These are phyloP conservation scores for Drosophila nigricruria DNA, from an alignment of 2,888 invertebrate genomes.

Conservation along the genomic window DNA sequence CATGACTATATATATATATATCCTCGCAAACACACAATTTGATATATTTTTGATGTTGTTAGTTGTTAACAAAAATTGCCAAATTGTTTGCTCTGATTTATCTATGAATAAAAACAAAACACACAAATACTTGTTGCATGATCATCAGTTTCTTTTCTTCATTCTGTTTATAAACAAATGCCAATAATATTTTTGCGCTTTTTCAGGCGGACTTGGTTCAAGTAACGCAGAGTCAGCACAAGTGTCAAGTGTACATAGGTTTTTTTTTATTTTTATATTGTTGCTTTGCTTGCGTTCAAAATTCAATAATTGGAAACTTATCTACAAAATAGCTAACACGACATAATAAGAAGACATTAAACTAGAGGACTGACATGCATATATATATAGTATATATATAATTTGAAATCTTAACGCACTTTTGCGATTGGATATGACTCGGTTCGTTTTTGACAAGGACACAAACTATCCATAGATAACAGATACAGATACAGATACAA, in stretches of 20 bases:
- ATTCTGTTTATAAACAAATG: neutral
- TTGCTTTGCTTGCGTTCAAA: constrained; percentile 54
- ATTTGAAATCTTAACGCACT: constrained; percentile 21
- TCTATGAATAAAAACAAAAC: constrained; percentile 35
- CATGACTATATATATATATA: constrained; percentile 22
- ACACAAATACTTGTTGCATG: constrained; percentile 52
- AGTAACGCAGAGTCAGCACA: constrained; percentile 40
- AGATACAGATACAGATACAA: constrained; percentile 6
- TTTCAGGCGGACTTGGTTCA: constrained; percentile 69
- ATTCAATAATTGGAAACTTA: constrained; percentile 69
- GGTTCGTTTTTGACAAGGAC: constrained; percentile 28
- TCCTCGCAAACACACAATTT: constrained; percentile 68
- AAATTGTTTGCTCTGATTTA: constrained; percentile 53
- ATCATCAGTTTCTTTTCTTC: constrained; percentile 4
- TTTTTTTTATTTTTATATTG: constrained; percentile 39
- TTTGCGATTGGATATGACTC: constrained; percentile 66
- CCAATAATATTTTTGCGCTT: constrained; percentile 16
- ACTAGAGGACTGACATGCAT: constrained; percentile 41
- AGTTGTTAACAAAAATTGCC: constrained; percentile 64
- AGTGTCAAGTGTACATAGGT: constrained; percentile 36
- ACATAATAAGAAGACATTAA: constrained; percentile 31
- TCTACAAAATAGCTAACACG: constrained; percentile 50
- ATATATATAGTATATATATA: constrained; percentile 2
- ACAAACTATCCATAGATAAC: constrained; percentile 26
- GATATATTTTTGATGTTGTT: constrained; percentile 44